Conservation (phyloP, 2,113 vertebrate genomes). For the Scophthalmus maximus region DNA sequence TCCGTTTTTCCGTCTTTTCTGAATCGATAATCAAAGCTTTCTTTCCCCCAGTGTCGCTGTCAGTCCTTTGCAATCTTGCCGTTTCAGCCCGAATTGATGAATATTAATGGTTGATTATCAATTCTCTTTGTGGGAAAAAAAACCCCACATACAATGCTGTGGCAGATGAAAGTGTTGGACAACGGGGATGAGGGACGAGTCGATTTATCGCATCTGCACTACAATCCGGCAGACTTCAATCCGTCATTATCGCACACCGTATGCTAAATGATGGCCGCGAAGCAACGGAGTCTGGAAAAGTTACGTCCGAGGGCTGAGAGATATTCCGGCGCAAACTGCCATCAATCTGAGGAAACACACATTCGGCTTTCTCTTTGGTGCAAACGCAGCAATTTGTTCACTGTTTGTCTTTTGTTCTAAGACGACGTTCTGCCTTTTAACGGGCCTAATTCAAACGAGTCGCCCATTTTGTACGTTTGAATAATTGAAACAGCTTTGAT, state of each 20-base stretch:
- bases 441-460: slow-evolving; percentile 61
- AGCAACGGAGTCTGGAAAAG: slow-evolving; percentile 51
- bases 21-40: slow-evolving; percentile 82
- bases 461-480: slow-evolving; percentile 52
- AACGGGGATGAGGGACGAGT: slow-evolving; percentile 69
- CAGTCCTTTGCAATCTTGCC: slow-evolving; percentile 54
- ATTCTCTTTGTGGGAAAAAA: slow-evolving; percentile 74
- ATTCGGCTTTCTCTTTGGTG: slow-evolving; percentile 62
- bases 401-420: slow-evolving; percentile 62
- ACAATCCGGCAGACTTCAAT: slow-evolving; percentile 41
- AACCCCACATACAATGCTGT: slow-evolving; percentile 56
- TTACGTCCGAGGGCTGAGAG: slow-evolving; percentile 41
- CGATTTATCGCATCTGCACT: slow-evolving; percentile 62
- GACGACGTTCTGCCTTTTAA: slow-evolving; percentile 56
- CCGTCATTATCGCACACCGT: slow-evolving; percentile 61
- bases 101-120: slow-evolving; percentile 81
- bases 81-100: slow-evolving; percentile 71
- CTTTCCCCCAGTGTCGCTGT: slow-evolving; percentile 54
- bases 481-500: slow-evolving; percentile 63
- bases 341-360: slow-evolving; percentile 72
- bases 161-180: slow-evolving; percentile 70
- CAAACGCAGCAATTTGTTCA: slow-evolving; percentile 62
- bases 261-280: slow-evolving; percentile 52
- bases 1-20: slow-evolving; percentile 71
- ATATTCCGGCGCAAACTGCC: slow-evolving; percentile 41